Conservation (phyloP, 2,113 vertebrate species). For the Orycteropus afer region DNA sequence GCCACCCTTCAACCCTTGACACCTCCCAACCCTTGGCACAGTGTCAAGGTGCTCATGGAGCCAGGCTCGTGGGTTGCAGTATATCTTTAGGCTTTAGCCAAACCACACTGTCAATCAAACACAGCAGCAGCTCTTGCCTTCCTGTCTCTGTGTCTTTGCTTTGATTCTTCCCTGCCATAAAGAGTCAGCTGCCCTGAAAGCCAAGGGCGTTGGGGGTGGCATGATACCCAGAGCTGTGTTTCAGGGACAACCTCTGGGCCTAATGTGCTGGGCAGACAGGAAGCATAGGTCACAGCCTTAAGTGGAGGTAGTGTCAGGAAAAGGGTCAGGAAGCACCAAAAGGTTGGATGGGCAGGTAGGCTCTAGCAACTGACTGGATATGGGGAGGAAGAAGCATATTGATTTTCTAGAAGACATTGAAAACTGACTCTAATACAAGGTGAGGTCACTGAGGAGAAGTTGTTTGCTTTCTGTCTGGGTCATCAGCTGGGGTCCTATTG, state of each 20-base stretch:
- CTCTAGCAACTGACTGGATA: not conserved
- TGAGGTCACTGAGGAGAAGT: not conserved
- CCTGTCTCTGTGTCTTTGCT: not conserved
- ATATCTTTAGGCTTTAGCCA: not conserved
- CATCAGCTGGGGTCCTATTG: not conserved
- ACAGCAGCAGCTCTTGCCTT: not conserved
- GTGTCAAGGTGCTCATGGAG: not conserved
- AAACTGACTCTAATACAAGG: constrained; percentile 1
- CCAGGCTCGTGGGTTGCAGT: not conserved
- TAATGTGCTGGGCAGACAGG: not conserved
- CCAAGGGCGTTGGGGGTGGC: not conserved
- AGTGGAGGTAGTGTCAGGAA: not conserved
- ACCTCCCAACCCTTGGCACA: too few species aligned
- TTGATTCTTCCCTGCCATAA: not conserved
- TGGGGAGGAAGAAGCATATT: not conserved
- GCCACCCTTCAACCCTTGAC: not conserved
- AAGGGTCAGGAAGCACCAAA: not conserved
- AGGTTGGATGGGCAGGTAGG: not conserved
- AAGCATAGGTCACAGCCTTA: not conserved
- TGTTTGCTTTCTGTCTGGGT: not conserved
- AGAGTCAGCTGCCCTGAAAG: not conserved
- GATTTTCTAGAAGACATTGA: not conserved
- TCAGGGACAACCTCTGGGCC: not conserved
- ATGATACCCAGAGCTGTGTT: not conserved
- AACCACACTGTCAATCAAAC: not conserved